Conservation (phyloP, 1,140 invertebrate genomes). For the Tetramorium alpestre region DNA sequence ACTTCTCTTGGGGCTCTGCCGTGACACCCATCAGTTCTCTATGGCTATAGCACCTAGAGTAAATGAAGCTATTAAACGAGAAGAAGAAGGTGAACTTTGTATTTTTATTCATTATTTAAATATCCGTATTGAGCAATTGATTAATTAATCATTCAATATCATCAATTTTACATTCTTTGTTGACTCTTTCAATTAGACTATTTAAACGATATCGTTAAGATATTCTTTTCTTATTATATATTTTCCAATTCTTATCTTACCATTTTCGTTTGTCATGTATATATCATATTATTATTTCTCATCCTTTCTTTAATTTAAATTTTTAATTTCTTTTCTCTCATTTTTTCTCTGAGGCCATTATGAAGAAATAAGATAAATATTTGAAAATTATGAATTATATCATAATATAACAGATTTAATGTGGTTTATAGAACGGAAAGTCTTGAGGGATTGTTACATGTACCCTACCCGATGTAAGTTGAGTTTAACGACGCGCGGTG, state of each 20-base stretch:
- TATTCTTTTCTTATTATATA: not conserved
- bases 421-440: slow-evolving; percentile 83
- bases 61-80: slow-evolving; percentile 91
- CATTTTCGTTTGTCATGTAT: not conserved
- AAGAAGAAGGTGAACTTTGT: slow-evolving; percentile 89
- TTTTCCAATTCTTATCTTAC: not conserved
- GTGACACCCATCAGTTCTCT: slow-evolving; percentile 97
- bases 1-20: slow-evolving; percentile 94
- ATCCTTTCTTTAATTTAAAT: not conserved
- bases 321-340: not conserved
- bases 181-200: not conserved
- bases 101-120: not conserved
- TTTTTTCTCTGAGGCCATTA: not conserved
- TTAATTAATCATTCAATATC: not conserved
- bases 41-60: slow-evolving; percentile 95
- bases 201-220: not conserved
- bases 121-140: not conserved
- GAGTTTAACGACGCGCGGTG: slow-evolving; percentile 87
- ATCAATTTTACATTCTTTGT: not conserved
- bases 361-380: not conserved
- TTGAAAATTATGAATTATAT: slow-evolving; percentile 9
- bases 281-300: not conserved
- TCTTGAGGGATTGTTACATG: slow-evolving; percentile 88
- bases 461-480: slow-evolving; percentile 87
- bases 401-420: slow-evolving; percentile 22